These are phyloP conservation scores for Eugnorisma glareosa DNA, from an alignment of 2,888 invertebrate genomes.

Conservation along the genomic window DNA sequence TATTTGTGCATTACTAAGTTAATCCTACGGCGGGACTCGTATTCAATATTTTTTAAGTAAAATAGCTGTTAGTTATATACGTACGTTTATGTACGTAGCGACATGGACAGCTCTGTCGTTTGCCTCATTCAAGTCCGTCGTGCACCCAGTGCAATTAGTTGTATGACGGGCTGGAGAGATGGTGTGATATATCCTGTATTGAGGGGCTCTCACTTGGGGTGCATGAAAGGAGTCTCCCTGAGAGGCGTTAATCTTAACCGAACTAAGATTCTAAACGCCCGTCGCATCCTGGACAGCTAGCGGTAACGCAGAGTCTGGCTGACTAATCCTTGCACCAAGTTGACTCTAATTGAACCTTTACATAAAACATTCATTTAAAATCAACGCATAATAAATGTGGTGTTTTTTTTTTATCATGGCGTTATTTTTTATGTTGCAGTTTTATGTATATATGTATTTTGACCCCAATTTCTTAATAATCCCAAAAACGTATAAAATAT, in stretches of 20 bases:
- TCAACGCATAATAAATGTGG: not conserved
- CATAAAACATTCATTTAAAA: not conserved
- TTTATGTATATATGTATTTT: not conserved
- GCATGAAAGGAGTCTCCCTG: not conserved
- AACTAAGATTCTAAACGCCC: not conserved
- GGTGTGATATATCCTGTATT: not conserved
- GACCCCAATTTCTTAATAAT: not conserved
- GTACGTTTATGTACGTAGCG: no score
- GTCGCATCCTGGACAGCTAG: not conserved
- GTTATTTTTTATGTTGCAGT: not conserved
- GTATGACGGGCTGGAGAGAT: not conserved
- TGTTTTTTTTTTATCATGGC: not conserved
- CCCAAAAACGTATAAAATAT: not conserved
- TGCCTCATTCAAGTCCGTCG: no score
- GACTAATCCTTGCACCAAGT: not conserved
- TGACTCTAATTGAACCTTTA: not conserved
- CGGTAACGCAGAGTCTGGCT: not conserved
- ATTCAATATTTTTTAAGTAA: conserved; percentile 1
- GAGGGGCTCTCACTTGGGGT: not conserved
- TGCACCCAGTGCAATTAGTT: not conserved
- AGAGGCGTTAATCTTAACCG: not conserved
- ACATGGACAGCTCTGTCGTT: no score
- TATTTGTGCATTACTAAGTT: conserved; percentile 32
- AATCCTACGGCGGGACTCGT: conserved; percentile 13
- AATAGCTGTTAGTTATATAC: not conserved